Conservation (phyloP, 2,113 vertebrate genomes). For the Ifrita kowaldi region DNA sequence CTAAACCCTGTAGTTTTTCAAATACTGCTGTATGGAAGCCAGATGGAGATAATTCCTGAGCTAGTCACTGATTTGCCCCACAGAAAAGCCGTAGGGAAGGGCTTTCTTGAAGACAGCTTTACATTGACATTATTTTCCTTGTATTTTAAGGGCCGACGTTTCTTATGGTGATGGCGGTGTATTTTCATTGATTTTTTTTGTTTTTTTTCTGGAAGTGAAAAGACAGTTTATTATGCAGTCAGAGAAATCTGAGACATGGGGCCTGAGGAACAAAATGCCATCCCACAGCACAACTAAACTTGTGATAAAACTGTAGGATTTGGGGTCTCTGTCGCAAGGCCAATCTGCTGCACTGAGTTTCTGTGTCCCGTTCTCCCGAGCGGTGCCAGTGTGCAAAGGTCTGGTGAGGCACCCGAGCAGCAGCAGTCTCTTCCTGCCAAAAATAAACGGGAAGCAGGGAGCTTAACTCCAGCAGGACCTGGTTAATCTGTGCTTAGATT, state of each 20-base stretch:
- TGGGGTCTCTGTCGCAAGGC: background rate
- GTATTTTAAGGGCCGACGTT: background rate
- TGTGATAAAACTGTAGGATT: background rate
- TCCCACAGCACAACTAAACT: background rate
- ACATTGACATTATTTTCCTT: background rate
- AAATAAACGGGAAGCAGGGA: background rate
- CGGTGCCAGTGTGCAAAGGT: rapidly evolving
- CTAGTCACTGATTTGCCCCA: background rate
- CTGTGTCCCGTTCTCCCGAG: background rate
- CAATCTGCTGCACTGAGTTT: background rate
- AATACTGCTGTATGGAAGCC: background rate
- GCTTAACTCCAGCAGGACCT: background rate
- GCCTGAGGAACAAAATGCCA: background rate
- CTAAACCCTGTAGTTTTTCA: background rate
- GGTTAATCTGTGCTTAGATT: conserved; percentile 47
- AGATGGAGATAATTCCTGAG: background rate
- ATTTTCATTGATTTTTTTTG: background rate
- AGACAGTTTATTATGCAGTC: background rate
- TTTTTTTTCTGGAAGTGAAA: background rate
- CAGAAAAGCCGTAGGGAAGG: background rate
- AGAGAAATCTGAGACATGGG: background rate
- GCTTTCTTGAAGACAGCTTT: background rate
- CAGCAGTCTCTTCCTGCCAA: background rate
- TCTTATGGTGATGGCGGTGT: background rate
- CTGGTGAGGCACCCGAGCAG: rapidly evolving